Conservation (phyloP, 2,113 vertebrate species). For the Empidonax traillii region DNA sequence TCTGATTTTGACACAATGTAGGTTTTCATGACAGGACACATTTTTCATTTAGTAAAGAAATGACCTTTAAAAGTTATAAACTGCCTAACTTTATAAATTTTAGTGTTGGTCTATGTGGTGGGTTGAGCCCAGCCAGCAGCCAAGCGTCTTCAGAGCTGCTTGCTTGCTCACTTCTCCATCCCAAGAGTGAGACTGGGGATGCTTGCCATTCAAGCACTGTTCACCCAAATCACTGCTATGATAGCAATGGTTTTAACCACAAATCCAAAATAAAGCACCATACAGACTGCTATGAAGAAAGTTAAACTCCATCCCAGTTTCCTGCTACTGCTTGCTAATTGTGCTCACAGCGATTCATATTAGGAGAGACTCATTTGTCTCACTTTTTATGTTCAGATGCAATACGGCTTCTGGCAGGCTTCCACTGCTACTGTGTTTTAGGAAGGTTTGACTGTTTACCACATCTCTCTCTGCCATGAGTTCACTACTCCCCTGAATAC, state of each 20-base stretch:
- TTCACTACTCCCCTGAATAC: not conserved
- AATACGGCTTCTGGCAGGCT: not conserved
- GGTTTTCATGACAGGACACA: not conserved
- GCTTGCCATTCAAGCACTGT: not conserved
- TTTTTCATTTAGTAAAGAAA: not conserved
- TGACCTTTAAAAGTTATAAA: not conserved
- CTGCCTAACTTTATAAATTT: not conserved
- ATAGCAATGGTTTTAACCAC: not conserved
- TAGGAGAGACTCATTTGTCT: not conserved
- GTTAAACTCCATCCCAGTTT: not conserved
- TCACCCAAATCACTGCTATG: not conserved
- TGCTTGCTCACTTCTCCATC: not conserved
- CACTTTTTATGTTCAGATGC: not conserved
- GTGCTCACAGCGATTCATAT: not conserved
- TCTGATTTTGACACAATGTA: not conserved
- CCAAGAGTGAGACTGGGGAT: not conserved
- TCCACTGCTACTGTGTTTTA: not conserved
- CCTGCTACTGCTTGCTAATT: not conserved
- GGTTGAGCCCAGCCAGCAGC: not conserved
- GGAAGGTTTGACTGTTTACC: not conserved
- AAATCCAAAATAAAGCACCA: not conserved
- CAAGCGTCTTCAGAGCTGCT: not conserved
- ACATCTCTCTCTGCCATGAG: not conserved
- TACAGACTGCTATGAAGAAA: not conserved
- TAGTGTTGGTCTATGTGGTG: not conserved